Percentiles rank a stretch among this genome's conserved stretches.
Conservation (phyloP, 2,888 invertebrate species). For the Crepidodera aurea region DNA sequence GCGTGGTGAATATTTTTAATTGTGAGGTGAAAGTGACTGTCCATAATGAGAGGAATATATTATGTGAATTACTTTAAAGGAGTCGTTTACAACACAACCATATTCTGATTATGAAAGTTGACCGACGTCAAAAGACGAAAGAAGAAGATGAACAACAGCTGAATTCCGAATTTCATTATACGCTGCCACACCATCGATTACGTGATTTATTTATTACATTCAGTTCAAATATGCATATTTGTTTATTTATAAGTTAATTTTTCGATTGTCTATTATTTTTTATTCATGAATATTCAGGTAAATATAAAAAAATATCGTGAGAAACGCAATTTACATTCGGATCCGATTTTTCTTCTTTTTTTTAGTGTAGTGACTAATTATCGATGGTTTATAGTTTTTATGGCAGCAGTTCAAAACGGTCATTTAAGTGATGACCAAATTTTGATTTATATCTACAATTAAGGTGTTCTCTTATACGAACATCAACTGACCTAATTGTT, state of each 20-base stretch:
- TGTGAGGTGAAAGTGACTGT: constrained; percentile 22
- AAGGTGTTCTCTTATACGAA: no score
- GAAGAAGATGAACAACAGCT: constrained; percentile 24
- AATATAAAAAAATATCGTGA: constrained; percentile 8
- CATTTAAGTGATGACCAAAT: no score
- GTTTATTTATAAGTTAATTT: constrained; percentile 8
- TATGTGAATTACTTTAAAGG: constrained; percentile 17
- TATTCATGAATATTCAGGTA: constrained; percentile 10
- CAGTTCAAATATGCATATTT: constrained; percentile 18
- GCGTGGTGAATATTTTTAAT: constrained; percentile 22
- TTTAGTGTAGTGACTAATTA: no score
- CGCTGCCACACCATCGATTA: constrained; percentile 9
- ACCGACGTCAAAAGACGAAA: constrained; percentile 20
- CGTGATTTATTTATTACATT: constrained; percentile 26
- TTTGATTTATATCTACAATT: no score
- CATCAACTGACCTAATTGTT: no score
- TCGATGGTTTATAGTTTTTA: no score
- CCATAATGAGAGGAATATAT: constrained; percentile 21
- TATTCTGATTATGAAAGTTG: constrained; percentile 27
- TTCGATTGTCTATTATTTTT: constrained; percentile 2
- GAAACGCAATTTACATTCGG: no score
- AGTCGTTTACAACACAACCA: constrained; percentile 13
- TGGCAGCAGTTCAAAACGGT: no score
- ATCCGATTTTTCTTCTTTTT: no score
- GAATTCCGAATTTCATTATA: constrained; percentile 23